These are phyloP conservation scores for Drosophila greeni DNA, from an alignment of 2,888 invertebrate species.

Conservation along the genomic window DNA sequence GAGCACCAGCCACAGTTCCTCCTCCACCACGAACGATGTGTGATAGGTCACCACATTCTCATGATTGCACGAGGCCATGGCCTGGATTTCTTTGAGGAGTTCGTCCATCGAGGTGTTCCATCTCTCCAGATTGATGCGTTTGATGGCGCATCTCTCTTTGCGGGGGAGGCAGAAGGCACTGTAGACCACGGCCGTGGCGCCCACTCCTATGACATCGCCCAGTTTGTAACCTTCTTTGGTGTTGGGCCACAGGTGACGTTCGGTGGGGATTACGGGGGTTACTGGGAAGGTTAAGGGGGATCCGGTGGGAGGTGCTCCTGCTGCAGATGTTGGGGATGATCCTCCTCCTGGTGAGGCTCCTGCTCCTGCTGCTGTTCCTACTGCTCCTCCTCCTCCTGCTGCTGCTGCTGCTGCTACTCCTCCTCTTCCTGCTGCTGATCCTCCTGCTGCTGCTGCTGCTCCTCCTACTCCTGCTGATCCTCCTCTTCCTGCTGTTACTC, in stretches of 20 bases:
- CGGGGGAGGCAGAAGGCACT: slow-evolving; percentile 94
- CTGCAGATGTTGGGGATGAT: too few species aligned
- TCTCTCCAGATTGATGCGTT: slow-evolving; percentile 98
- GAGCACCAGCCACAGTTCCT: slow-evolving; percentile 97
- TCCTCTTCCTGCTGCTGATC: too few species aligned
- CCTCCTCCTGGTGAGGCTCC: too few species aligned
- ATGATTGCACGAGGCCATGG: slow-evolving; percentile 99
- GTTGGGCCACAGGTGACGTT: slow-evolving; percentile 89
- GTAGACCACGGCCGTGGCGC: slow-evolving; percentile 97
- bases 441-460: too few species aligned
- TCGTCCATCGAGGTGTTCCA: slow-evolving; percentile 99
- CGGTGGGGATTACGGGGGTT: too few species aligned
- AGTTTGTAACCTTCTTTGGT: slow-evolving; percentile 94
- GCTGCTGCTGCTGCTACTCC: too few species aligned
- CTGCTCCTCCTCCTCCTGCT: too few species aligned
- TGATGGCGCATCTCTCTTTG: slow-evolving; percentile 97
- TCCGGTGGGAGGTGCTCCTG: too few species aligned
- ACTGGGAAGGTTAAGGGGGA: too few species aligned
- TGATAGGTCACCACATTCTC: slow-evolving; percentile 99
- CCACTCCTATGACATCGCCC: slow-evolving; percentile 96
- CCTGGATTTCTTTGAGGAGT: slow-evolving; percentile 92
- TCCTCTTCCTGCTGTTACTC: neutral
- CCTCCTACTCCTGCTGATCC: too few species aligned
- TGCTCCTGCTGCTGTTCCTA: too few species aligned
- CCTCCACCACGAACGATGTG: slow-evolving; percentile 98